Evolutionary conservation across 2,113 vertebrate species (phyloP), one percentile per base, ranked within the genome.

Genomic region (Dicrurus megarhynchus): DNA sequence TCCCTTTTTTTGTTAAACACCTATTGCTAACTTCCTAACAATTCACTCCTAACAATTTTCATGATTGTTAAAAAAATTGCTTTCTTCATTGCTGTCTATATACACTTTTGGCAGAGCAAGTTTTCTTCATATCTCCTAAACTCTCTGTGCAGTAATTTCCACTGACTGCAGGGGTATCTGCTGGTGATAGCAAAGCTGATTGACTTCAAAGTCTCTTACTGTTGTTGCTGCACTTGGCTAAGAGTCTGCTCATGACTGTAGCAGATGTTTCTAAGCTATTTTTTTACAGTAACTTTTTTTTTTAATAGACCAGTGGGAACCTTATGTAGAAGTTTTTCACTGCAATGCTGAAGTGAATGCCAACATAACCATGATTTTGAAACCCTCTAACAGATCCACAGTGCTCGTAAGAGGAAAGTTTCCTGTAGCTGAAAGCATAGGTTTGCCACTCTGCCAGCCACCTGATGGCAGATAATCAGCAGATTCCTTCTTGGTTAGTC

Each of bases 151-250:
- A 91, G 83, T 81, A 87, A 95, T 96, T 97, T 97, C 83, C 79
- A 95, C 53, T 96, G 92, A 93, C 92, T 95, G 63, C 91, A 86
- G 79, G 77, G 68, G 35, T 97, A 91, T 95, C 90, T 96, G 68
- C 91, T 95, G 82, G 87, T 96, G 95, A 97, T 96, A 96, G 80
- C 84, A 89, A 84, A 97, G 79, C 41, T 91, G 93, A 95, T 86
- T 96, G 94, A 98, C 95, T 97, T 98, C 96, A 97, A 97, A 97
- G 94, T 82, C 94, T 96, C 57, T 97, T 82, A 57, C 75, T 97
- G 87, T 95, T 98, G 65, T 95, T 97, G 63, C 50, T 71, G 95
- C 89, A 79, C 73, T 89, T 97, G 94, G 90, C 95, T 93, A 89
- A 95, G 73, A 87, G 47, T 95, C 46, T 87, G 75, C 33, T 98